Evolutionary conservation across 2,888 invertebrate genomes (phyloP).

Genomic region (Apamea monoglypha): DNA sequence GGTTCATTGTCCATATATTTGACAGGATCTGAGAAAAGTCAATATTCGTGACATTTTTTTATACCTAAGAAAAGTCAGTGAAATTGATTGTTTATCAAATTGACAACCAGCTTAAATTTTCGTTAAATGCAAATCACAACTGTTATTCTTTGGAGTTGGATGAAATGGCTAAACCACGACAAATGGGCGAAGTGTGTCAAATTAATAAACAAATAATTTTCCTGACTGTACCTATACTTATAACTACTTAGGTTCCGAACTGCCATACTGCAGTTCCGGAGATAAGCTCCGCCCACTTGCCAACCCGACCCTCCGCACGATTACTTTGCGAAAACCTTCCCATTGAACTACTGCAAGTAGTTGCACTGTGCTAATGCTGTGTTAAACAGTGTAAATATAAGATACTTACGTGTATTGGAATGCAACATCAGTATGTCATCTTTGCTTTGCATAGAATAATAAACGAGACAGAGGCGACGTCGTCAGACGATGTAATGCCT

Average conservation of each 20-base stretch:
- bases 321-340: neutral
- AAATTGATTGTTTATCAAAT: neutral
- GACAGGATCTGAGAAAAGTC: neutral
- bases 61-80: neutral
- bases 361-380: slow-evolving; percentile 1
- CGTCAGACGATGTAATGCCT: neutral
- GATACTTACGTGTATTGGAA: slow-evolving; percentile 18
- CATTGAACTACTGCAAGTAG: neutral
- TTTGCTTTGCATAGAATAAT: slow-evolving; percentile 15
- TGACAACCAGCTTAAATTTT: no score
- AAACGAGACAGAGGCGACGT: neutral
- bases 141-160: neutral
- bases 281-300: neutral
- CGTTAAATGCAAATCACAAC: neutral
- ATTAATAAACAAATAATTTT: neutral
- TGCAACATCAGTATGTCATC: slow-evolving; percentile 32
- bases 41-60: no score
- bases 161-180: no score
- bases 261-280: neutral
- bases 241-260: no score
- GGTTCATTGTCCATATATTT: neutral
- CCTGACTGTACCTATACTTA: neutral
- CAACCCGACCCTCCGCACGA: neutral
- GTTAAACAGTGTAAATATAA: slow-evolving; percentile 1
- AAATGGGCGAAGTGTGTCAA: neutral